Evolutionary conservation across 1,140 invertebrate species (phyloP).

Genomic region (Neomicropteryx cornuta): DNA sequence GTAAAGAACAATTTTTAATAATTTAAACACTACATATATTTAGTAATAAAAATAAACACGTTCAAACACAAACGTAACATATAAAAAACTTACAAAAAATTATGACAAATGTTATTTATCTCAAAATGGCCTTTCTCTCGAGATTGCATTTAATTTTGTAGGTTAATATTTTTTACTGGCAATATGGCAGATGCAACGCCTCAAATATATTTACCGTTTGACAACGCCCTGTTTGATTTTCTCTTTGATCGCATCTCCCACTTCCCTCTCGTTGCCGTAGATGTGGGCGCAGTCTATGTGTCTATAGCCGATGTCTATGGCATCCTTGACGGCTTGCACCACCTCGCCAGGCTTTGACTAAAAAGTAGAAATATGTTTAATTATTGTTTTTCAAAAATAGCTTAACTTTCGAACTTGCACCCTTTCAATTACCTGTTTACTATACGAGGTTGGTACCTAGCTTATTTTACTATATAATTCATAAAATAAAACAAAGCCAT

Average conservation of each 20-base stretch:
- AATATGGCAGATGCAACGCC: too few relatives aligned
- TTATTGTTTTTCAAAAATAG: constrained; percentile 2
- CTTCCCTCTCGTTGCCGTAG: constrained; percentile 67
- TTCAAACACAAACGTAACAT: too few relatives aligned
- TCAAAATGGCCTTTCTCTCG: too few relatives aligned
- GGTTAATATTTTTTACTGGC: too few relatives aligned
- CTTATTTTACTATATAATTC: not conserved
- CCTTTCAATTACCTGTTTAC: constrained; percentile 1
- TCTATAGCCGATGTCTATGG: constrained; percentile 66
- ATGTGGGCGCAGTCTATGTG: constrained; percentile 76
- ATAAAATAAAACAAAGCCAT: too few relatives aligned
- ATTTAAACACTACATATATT: too few relatives aligned
- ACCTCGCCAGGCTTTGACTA: constrained; percentile 64
- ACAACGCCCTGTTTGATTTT: constrained; percentile 54
- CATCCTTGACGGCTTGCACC: constrained; percentile 59
- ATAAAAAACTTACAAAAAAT: too few relatives aligned
- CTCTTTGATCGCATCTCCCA: constrained; percentile 55
- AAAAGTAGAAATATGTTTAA: constrained; percentile 3
- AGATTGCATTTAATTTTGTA: too few relatives aligned
- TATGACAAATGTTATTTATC: too few relatives aligned
- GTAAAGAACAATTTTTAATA: too few relatives aligned
- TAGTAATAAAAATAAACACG: too few relatives aligned
- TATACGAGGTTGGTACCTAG: not conserved
- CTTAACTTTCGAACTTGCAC: not conserved
- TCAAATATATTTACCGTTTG: constrained; percentile 48